phyloP scores from a whole-genome alignment of 2,797 vertebrate genomes.

The Paguma larvata region DNA sequence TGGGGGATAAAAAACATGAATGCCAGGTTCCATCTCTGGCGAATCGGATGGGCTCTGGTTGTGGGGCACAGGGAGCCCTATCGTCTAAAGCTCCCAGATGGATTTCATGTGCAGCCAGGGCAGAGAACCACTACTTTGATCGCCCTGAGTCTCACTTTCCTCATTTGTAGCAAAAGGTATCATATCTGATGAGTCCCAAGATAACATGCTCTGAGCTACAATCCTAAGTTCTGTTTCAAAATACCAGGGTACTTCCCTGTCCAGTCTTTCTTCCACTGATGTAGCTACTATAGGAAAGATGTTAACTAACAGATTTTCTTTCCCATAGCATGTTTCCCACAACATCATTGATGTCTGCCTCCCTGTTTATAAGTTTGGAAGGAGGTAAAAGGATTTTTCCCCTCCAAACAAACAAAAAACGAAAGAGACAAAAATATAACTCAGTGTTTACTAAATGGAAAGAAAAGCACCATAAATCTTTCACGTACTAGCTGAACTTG shows the following conservation, averaged over 20 bases:
- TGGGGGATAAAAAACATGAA: neutral
- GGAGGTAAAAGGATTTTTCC: slow-evolving; percentile 46
- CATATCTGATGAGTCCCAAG: neutral
- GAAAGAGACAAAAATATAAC: slow-evolving; percentile 30
- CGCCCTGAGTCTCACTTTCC: slow-evolving; percentile 15
- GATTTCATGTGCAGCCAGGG: neutral
- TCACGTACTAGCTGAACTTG: slow-evolving; percentile 22
- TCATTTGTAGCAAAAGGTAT: neutral
- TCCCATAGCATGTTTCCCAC: neutral
- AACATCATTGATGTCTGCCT: neutral
- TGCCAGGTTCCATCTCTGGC: neutral
- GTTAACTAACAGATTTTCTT: slow-evolving; percentile 46
- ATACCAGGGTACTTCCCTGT: neutral
- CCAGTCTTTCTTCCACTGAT: neutral
- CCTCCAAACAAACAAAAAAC: slow-evolving; percentile 35
- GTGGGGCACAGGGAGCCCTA: neutral
- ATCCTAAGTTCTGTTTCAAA: slow-evolving; percentile 42
- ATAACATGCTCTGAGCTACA: neutral
- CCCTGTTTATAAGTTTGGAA: slow-evolving; percentile 27
- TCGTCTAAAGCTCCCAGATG: neutral
- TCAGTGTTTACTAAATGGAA: slow-evolving; percentile 39
- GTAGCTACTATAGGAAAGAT: slow-evolving; percentile 36
- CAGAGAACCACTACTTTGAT: neutral
- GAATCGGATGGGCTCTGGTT: neutral
- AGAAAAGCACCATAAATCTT: slow-evolving; percentile 45